Conservation (phyloP, 2,113 vertebrate species). For the Indicator indicator region DNA sequence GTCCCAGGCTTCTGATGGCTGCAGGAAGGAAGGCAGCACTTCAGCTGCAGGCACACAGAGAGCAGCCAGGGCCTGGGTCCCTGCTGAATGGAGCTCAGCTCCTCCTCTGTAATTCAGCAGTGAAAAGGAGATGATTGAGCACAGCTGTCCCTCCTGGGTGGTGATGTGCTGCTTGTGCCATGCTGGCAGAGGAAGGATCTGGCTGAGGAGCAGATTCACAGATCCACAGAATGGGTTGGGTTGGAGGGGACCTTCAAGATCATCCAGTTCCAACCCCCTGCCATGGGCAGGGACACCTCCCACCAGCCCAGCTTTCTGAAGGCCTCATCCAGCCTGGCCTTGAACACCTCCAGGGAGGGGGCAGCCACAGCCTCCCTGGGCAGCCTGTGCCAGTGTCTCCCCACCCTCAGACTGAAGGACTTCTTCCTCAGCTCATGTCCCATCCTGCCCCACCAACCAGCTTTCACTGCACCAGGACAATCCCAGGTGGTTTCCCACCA, state of each 20-base stretch:
- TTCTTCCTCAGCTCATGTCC: not conserved
- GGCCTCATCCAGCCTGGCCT: no score
- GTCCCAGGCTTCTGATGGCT: constrained; percentile 35
- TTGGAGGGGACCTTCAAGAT: no score
- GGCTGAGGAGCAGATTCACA: not conserved
- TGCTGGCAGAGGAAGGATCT: not conserved
- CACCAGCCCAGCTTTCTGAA: no score
- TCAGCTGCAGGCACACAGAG: not conserved
- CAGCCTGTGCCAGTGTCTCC: no score
- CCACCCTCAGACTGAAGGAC: no score
- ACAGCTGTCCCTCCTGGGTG: not conserved
- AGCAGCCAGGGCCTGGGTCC: not conserved
- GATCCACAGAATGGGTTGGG: no score
- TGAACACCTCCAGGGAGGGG: no score
- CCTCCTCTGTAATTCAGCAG: not conserved
- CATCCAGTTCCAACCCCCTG: no score
- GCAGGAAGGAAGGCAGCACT: constrained; percentile 58
- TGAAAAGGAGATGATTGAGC: not conserved
- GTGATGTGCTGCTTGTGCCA: not conserved
- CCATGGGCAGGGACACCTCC: no score
- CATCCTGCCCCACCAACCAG: not conserved
- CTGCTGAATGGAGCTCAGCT: not conserved
- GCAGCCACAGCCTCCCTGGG: no score
- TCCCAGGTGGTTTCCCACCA: not conserved
- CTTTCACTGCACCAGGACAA: not conserved